These are phyloP conservation scores for Digitonthophagus gazella DNA, from an alignment of 2,888 invertebrate species.

Conservation along the genomic window DNA sequence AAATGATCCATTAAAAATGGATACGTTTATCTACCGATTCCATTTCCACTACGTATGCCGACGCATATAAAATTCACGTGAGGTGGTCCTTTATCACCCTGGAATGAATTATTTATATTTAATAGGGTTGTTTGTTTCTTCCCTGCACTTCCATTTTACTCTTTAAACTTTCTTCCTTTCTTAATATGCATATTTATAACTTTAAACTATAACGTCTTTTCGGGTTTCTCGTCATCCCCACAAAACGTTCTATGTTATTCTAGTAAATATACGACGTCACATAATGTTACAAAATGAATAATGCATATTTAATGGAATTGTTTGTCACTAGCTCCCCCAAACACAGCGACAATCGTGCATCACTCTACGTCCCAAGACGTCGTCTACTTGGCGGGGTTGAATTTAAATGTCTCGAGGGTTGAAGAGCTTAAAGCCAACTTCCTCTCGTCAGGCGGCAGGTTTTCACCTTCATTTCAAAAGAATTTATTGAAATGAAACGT, in stretches of 20 bases:
- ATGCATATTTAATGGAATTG: not conserved
- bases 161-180: not conserved
- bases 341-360: not conserved
- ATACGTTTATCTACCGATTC: constrained; percentile 13
- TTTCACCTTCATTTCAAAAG: constrained; percentile 7
- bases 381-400: not conserved
- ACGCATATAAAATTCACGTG: constrained; percentile 8
- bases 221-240: no score
- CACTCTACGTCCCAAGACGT: not conserved
- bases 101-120: constrained; percentile 14
- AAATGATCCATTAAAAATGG: constrained; percentile 13
- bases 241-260: not conserved
- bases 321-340: not conserved
- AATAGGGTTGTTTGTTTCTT: constrained; percentile 14
- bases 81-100: constrained; percentile 8
- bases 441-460: constrained; percentile 10
- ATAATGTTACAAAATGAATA: not conserved
- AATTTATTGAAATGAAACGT: constrained; percentile 13
- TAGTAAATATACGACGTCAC: not conserved
- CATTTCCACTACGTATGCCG: constrained; percentile 14
- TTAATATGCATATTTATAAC: no score
- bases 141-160: not conserved
- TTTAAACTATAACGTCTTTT: no score
- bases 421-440: not conserved
- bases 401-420: not conserved